These are phyloP conservation scores for Pinna nobilis DNA, from an alignment of 1,140 invertebrate genomes.

Conservation along the genomic window DNA sequence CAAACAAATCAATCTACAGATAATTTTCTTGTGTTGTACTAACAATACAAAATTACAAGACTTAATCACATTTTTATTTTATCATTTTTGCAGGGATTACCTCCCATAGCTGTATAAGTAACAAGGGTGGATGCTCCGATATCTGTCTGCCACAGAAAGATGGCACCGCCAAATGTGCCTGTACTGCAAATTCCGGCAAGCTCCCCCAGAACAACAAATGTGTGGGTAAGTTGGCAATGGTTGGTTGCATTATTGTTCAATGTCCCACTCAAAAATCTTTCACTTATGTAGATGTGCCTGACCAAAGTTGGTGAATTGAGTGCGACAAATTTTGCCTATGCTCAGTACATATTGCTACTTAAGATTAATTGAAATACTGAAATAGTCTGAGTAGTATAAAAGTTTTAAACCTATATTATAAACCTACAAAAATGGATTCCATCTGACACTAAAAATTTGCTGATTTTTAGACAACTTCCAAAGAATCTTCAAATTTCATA, in stretches of 20 bases:
- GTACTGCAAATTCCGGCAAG: slow-evolving; percentile 2
- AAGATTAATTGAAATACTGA: not conserved
- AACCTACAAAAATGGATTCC: no score
- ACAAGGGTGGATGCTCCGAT: slow-evolving; percentile 8
- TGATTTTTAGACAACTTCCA: no score
- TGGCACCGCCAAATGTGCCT: not conserved
- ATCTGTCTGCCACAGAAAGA: slow-evolving; percentile 3
- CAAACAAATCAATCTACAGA: no score
- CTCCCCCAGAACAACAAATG: not conserved
- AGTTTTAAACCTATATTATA: no score
- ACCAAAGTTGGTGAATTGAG: not conserved
- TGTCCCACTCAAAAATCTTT: not conserved
- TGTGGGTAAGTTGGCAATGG: not conserved
- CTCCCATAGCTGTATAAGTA: not conserved
- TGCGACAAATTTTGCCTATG: not conserved
- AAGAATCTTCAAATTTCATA: no score
- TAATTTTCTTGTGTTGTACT: no score
- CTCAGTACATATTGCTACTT: not conserved
- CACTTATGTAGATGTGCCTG: not conserved
- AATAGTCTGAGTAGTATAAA: not conserved
- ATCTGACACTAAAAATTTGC: no score
- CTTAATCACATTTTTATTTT: no score
- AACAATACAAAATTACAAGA: no score
- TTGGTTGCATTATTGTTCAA: no score
- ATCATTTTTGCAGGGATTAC: slow-evolving; percentile 1